Base-by-base conservation (phyloP, 2,888 invertebrate species). In the Boloria selene region DNA sequence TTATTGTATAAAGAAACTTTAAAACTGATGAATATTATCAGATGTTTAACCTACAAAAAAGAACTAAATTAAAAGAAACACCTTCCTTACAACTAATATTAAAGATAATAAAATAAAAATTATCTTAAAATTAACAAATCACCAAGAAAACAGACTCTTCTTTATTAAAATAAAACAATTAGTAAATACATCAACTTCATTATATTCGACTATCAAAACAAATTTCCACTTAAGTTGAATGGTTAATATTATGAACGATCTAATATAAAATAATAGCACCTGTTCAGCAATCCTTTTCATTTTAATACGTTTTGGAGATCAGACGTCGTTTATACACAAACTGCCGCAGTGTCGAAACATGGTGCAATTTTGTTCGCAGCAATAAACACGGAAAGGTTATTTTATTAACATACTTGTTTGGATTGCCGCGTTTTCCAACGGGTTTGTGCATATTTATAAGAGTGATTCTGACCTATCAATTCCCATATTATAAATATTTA, bases 281-380 rank as follows among this genome's bases (percentile, higher is more conserved):
- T 38, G 31, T 38, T 38, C 31, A 53, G 65, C 79, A 85, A 85
- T 85, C 86, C 84, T 79, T 78, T 77, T 77, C 74, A 72, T 83
- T 85, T 82, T 77, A 85, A 80, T 81, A 77, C 78, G 75, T 79
- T 80, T 68, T 38, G 42, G 59, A 62, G 59, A 85, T 85, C 80
- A 81, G 76, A 76, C 78, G 80, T 80, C 82, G 80, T 88, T 87
- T 83, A 78, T 79, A 82, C 79, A 78, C 77, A 82, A 87, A 88
- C 77, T 75, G 61, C 51, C 53, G 77, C 75, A 74, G 75, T 75
- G 73, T 75, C 74, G 79, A 75, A 77, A 76, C 80, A 79, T 73
- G 72, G 76, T 75, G 77, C 80, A 78, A 83, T 83, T 79, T 77
- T 77, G 77, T 74, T 73, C 71, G 76, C 67, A 72, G 74, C 74